A percentile compares a stretch with the other conserved stretches of the same genome.
Evolutionary conservation across 2,113 vertebrate species (phyloP).

Genomic region (Drymodes brunneopygia): DNA sequence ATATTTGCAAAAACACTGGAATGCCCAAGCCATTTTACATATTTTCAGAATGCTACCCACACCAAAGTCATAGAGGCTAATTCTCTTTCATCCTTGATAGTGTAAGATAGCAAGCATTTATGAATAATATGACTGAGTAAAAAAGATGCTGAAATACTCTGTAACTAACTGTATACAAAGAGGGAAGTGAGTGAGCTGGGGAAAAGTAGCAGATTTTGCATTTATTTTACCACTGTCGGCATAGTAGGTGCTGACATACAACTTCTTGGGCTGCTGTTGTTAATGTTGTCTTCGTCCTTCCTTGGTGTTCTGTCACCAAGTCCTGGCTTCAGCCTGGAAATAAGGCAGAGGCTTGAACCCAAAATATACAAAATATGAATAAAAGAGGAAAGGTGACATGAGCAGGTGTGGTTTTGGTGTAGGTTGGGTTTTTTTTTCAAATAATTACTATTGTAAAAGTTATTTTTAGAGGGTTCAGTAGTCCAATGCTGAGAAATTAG

Average conservation of each 20-base stretch:
- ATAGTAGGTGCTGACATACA: not conserved
- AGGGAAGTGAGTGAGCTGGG: not conserved
- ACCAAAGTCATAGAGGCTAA: not conserved
- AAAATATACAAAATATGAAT: not conserved
- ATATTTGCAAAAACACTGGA: not conserved
- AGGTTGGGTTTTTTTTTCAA: rapidly evolving
- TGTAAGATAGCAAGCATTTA: not conserved
- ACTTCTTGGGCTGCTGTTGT: not conserved
- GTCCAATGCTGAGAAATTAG: not conserved
- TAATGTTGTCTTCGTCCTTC: not conserved
- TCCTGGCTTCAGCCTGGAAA: not conserved
- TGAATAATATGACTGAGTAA: not conserved
- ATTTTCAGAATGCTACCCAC: not conserved
- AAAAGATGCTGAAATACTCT: not conserved
- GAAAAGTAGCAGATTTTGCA: not conserved
- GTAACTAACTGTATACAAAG: not conserved
- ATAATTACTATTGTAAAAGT: not conserved
- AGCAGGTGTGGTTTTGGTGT: not conserved
- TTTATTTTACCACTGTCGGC: not conserved
- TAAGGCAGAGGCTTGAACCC: not conserved
- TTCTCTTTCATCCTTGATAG: not conserved
- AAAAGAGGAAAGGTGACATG: not conserved
- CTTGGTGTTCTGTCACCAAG: not conserved
- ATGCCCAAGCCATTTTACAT: not conserved
- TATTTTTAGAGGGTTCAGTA: not conserved